phyloP scores from a whole-genome alignment of 1,140 invertebrate species.

The Amyelois transitella region DNA sequence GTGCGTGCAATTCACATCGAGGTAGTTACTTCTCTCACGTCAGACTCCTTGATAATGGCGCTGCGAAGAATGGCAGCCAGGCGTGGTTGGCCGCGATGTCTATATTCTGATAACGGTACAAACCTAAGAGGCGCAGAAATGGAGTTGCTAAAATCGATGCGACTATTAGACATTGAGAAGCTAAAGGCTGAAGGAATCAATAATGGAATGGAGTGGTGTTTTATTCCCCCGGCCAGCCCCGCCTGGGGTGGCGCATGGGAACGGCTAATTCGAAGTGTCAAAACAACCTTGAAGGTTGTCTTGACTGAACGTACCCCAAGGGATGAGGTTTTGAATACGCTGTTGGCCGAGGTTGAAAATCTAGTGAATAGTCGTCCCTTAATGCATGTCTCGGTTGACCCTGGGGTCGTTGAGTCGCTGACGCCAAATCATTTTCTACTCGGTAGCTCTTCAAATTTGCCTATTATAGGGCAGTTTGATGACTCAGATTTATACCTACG shows the following conservation, averaged over 20 bases:
- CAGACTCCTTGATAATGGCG: slow-evolving; percentile 11
- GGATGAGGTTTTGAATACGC: neutral
- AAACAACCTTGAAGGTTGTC: slow-evolving; percentile 1
- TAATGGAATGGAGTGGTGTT: slow-evolving; percentile 26
- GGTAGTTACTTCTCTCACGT: neutral
- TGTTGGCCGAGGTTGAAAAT: neutral
- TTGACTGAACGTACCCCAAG: neutral
- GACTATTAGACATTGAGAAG: slow-evolving; percentile 11
- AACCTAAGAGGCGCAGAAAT: slow-evolving; percentile 33
- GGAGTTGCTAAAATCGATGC: slow-evolving; percentile 13
- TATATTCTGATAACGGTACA: slow-evolving; percentile 36
- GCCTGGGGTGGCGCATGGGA: slow-evolving; percentile 23
- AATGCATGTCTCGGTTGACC: slow-evolving; percentile 1
- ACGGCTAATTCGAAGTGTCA: slow-evolving; percentile 1
- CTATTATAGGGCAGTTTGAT: neutral
- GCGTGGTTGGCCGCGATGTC: slow-evolving; percentile 10
- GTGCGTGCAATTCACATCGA: neutral
- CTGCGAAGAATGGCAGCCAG: slow-evolving; percentile 17
- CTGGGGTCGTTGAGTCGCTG: neutral
- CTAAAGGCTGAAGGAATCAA: slow-evolving; percentile 1
- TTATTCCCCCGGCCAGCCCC: slow-evolving; percentile 34
- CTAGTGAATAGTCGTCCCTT: slow-evolving; percentile 2
- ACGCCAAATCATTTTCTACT: slow-evolving; percentile 2
- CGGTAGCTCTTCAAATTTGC: neutral
- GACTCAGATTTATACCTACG: neutral